Conservation (phyloP, 2,797 vertebrate species). For the Myotis vivesi region DNA sequence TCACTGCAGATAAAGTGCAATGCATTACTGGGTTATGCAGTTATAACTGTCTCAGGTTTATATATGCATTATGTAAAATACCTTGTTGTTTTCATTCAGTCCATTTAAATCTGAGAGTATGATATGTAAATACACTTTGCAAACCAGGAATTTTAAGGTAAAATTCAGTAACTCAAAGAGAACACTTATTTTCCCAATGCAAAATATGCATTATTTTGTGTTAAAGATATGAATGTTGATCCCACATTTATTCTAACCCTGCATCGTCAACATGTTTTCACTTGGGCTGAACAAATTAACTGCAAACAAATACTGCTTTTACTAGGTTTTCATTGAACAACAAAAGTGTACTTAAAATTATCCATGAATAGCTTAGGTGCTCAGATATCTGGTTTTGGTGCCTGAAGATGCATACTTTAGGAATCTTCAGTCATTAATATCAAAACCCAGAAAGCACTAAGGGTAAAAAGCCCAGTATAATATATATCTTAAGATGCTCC, state of each 20-base stretch:
- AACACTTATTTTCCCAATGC: background rate
- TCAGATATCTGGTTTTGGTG: slow-evolving; percentile 50
- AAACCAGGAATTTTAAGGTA: background rate
- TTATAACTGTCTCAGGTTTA: background rate
- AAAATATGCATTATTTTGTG: background rate
- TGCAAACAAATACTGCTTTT: slow-evolving; percentile 54
- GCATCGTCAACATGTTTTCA: slow-evolving; percentile 22
- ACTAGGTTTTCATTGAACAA: slow-evolving; percentile 18
- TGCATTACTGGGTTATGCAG: background rate
- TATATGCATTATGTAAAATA: background rate
- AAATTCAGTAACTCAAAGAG: background rate
- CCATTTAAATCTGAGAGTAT: background rate
- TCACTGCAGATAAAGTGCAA: background rate
- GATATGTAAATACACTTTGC: background rate
- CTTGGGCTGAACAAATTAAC: slow-evolving; percentile 62
- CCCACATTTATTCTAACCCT: background rate
- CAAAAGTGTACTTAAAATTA: slow-evolving; percentile 53
- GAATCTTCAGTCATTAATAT: slow-evolving; percentile 62
- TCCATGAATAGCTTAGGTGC: background rate
- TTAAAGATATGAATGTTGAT: slow-evolving; percentile 45
- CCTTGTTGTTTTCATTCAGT: background rate
- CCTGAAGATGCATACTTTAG: slow-evolving; percentile 40
- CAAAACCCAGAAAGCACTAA: slow-evolving; percentile 58
- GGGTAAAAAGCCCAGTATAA: slow-evolving; percentile 56
- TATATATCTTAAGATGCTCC: slow-evolving; percentile 76